Evolutionary conservation across 1,140 invertebrate genomes (phyloP).

Genomic region (Arctopsyche grandis): DNA sequence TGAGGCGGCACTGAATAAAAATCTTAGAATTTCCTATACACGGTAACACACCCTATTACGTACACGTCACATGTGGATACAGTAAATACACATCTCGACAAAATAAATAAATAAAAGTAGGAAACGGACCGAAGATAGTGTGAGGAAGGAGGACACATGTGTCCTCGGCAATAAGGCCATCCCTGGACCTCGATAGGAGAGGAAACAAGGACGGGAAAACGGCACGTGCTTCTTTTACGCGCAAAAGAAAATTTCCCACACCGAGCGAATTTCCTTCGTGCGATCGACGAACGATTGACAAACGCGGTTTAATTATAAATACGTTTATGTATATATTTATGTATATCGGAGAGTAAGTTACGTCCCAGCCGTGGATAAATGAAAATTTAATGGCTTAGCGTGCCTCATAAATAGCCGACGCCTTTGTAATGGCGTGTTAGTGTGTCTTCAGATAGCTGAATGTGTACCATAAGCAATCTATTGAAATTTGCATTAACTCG

Average conservation of each 20-base stretch:
- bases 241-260: not conserved
- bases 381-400: conserved; percentile 25
- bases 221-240: conserved; percentile 29
- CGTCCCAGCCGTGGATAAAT: not conserved
- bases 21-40: no score
- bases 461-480: conserved; percentile 15
- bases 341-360: not conserved
- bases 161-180: conserved; percentile 19
- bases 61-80: not conserved
- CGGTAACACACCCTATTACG: not conserved
- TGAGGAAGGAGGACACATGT: conserved; percentile 9
- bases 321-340: not conserved
- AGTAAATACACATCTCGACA: not conserved
- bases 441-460: not conserved
- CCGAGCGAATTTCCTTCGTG: not conserved
- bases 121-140: not conserved
- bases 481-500: conserved; percentile 27
- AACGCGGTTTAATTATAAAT: not conserved
- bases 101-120: not conserved
- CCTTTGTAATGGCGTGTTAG: conserved; percentile 16
- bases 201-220: not conserved
- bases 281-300: not conserved
- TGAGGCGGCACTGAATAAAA: no score
- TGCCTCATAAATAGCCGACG: conserved; percentile 19
- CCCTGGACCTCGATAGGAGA: not conserved